A percentile compares a stretch with the other conserved stretches of the same genome.
Conservation (phyloP, 92 coral and sea anemone genomes). For the Paragorgia papillata region DNA sequence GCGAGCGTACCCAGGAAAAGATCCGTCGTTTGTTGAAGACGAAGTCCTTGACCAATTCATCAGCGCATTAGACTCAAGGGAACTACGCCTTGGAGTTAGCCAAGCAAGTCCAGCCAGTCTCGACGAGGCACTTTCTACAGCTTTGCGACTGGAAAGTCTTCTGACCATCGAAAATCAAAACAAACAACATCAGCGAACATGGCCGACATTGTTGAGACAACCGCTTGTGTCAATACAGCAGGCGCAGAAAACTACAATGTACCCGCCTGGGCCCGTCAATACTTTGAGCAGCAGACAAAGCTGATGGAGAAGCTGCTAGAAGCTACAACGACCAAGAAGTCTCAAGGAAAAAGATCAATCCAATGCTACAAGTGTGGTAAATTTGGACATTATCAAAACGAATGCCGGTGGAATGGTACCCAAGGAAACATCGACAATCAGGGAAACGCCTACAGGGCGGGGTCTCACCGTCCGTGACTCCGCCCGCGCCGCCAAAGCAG, state of each 20-base stretch:
- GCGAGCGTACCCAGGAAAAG: slow-evolving; percentile 25
- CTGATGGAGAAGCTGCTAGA: too few relatives aligned
- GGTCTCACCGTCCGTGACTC: background rate
- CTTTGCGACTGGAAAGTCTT: slow-evolving; percentile 10
- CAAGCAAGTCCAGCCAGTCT: slow-evolving; percentile 25
- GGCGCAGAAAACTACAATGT: background rate
- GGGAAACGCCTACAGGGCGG: slow-evolving; percentile 30
- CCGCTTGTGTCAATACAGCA: slow-evolving; percentile 32
- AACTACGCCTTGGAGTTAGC: slow-evolving; percentile 28
- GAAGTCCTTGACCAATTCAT: slow-evolving; percentile 36
- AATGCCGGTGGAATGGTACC: background rate
- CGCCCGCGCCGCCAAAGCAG: background rate
- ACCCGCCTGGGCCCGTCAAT: too few relatives aligned
- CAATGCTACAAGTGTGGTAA: background rate
- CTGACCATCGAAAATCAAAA: too few relatives aligned
- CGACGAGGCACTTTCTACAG: too few relatives aligned
- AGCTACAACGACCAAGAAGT: background rate
- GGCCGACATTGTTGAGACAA: slow-evolving; percentile 13
- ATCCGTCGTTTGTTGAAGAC: slow-evolving; percentile 25
- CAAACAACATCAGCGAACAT: slow-evolving; percentile 26
- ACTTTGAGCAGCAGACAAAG: too few relatives aligned
- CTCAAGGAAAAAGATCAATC: background rate
- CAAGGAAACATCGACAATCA: background rate
- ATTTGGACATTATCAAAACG: background rate
- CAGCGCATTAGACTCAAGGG: slow-evolving; percentile 25